These are phyloP conservation scores for Druceiella hillmani DNA, from an alignment of 2,888 invertebrate species.

Conservation along the genomic window DNA sequence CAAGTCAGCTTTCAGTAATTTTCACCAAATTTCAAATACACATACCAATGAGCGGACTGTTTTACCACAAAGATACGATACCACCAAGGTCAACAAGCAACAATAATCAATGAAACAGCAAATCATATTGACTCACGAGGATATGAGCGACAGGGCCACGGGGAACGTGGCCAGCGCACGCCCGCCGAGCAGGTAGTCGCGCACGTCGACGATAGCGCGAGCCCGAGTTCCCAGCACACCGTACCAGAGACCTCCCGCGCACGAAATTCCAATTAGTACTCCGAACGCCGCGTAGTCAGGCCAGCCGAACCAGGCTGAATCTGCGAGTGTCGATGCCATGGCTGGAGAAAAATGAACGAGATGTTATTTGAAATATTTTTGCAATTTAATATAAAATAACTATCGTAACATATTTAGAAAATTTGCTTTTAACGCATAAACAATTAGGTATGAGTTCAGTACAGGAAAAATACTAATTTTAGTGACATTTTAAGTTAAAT, in stretches of 20 bases:
- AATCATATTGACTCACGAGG: slow-evolving; percentile 53
- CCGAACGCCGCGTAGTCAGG: slow-evolving; percentile 64
- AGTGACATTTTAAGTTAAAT: too few species aligned
- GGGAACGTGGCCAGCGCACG: slow-evolving; percentile 71
- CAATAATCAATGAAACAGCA: slow-evolving; percentile 7
- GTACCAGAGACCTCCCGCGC: slow-evolving; percentile 71
- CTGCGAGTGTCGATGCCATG: slow-evolving; percentile 42
- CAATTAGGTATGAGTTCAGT: too few species aligned
- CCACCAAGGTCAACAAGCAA: neutral
- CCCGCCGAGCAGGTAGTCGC: slow-evolving; percentile 74
- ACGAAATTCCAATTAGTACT: slow-evolving; percentile 63
- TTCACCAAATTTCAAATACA: too few species aligned
- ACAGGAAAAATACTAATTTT: too few species aligned
- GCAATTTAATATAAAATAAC: too few species aligned
- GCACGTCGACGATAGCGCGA: slow-evolving; percentile 51
- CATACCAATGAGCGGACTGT: neutral
- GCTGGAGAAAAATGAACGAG: too few species aligned
- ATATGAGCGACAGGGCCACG: slow-evolving; percentile 80
- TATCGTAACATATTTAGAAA: too few species aligned
- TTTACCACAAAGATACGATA: slow-evolving; percentile 5
- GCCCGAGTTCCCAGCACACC: slow-evolving; percentile 49
- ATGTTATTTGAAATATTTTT: too few species aligned
- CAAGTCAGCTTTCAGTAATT: too few species aligned
- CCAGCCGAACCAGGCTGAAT: slow-evolving; percentile 36
- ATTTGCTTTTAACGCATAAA: too few species aligned